Evolutionary conservation across 2,888 invertebrate genomes (phyloP), one percentile per base, ranked within the genome.

Genomic region (Caenorhabditis sp.): DNA sequence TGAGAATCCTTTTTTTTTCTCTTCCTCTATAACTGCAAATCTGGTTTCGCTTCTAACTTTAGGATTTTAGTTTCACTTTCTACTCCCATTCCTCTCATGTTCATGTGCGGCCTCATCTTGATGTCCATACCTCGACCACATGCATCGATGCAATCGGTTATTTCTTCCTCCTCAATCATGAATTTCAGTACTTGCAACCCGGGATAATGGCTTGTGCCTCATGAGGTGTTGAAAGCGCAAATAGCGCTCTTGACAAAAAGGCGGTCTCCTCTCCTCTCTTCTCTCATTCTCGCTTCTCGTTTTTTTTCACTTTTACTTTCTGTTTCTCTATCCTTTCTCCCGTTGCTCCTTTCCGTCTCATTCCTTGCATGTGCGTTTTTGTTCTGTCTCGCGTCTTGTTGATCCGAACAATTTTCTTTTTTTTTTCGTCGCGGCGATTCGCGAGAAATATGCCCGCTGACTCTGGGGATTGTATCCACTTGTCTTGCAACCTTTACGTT

Each of bases 221-320:
- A 79, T 70, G 79, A 79, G 79, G 79, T 79, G 79, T 79, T 79
- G 79, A 79, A 79, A 79, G 70, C 79, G 79, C 79, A 79, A 79
- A 79, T 63, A 79, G 70, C 79, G 79, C 79, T 79, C 79, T 79
- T 69, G 80, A 74, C 74, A 69, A 81, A 63, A 75, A 74, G 74
- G 80, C 74, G 80, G 74, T 81, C 74, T 35, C 51, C 68, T 66
- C 68, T n/a, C 59, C 31, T 63, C 41, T 59, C 47, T n/a, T n/a
- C n/a, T n/a, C 56, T 49, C 54, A 26, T 47, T 68, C 68, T 68
- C 66, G 56, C 58, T 77, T 38, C 35, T 47, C 59, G 47, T 47
- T 47, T 68, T 69, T 77, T 64, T 64, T 56, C 64, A 19, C 66
- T 76, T 58, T 38, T 61, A 54, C 49, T 61, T 63, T 66, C 68